A percentile compares a stretch with the other conserved stretches of the same genome.
These are phyloP conservation scores for Panagrolaimus sp. DNA, from an alignment of 1,140 invertebrate genomes.

Conservation along the genomic window DNA sequence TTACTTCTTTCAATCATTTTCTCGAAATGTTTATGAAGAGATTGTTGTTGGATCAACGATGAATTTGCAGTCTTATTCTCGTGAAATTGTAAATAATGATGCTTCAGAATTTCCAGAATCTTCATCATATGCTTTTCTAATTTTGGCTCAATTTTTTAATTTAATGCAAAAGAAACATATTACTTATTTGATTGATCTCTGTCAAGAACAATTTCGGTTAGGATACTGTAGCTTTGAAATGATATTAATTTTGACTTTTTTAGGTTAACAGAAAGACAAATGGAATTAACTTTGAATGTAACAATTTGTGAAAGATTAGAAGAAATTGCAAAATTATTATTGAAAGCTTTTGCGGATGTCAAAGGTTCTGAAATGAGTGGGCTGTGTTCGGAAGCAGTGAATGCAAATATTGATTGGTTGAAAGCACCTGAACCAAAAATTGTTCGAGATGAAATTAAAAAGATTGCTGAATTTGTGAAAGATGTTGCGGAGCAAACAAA, in stretches of 20 bases:
- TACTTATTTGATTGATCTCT: constrained; percentile 40
- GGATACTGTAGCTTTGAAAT: constrained; percentile 17
- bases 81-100: constrained; percentile 27
- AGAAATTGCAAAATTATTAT: background rate
- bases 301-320: background rate
- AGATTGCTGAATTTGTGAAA: constrained; percentile 13
- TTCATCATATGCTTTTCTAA: background rate
- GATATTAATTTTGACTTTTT: background rate
- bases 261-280: constrained; percentile 1
- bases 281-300: background rate
- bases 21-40: constrained; percentile 41
- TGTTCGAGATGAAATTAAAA: constrained; percentile 19
- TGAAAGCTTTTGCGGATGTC: background rate
- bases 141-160: constrained; percentile 10
- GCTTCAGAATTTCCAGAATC: background rate
- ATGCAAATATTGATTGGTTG: constrained; percentile 4
- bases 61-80: constrained; percentile 20
- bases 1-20: constrained; percentile 28
- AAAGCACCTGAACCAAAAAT: background rate
- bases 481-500: background rate
- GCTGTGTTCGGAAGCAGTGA: background rate
- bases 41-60: constrained; percentile 31
- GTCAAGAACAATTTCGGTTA: constrained; percentile 43
- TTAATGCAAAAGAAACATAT: constrained; percentile 36
- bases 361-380: constrained; percentile 3